phyloP scores from a whole-genome alignment of 1,140 invertebrate genomes.

The Pseudoatta argentina region DNA sequence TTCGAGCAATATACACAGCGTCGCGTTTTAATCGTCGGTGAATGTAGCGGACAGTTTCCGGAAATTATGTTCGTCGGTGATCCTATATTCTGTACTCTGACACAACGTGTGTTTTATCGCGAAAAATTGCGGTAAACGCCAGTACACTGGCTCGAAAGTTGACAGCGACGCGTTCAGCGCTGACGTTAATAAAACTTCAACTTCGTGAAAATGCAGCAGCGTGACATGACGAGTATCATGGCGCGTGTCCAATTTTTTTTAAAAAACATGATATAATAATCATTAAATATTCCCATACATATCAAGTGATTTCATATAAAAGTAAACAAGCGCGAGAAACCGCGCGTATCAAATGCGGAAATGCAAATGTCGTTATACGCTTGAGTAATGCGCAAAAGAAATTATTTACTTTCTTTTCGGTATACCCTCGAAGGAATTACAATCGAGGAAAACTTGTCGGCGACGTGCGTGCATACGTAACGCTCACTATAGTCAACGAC shows the following conservation, averaged over 20 bases:
- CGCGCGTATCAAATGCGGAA: background rate
- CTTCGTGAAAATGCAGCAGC: slow-evolving; percentile 5
- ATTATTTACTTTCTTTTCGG: background rate
- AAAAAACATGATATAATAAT: slow-evolving; percentile 25
- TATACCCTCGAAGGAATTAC: background rate
- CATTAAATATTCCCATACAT: slow-evolving; percentile 3
- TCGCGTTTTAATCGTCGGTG: slow-evolving; percentile 33
- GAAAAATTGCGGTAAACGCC: slow-evolving; percentile 47
- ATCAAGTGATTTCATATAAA: background rate
- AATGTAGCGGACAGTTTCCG: slow-evolving; percentile 43
- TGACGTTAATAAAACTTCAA: slow-evolving; percentile 49
- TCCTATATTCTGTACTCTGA: slow-evolving; percentile 38
- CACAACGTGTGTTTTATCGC: slow-evolving; percentile 51
- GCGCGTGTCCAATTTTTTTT: background rate
- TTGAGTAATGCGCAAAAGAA: background rate
- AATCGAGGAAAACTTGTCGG: background rate
- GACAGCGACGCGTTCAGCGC: slow-evolving; percentile 20
- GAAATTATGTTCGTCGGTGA: slow-evolving; percentile 56
- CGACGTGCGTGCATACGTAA: background rate
- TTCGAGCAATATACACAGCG: slow-evolving; percentile 5
- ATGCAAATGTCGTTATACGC: background rate
- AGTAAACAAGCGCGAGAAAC: background rate
- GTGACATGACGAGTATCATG: background rate
- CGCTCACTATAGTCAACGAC: background rate
- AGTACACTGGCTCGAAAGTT: slow-evolving; percentile 14